Evolutionary conservation across 1,140 invertebrate species (phyloP), one percentile per base, ranked within the genome.

Genomic region (Polypedilum pembai): DNA sequence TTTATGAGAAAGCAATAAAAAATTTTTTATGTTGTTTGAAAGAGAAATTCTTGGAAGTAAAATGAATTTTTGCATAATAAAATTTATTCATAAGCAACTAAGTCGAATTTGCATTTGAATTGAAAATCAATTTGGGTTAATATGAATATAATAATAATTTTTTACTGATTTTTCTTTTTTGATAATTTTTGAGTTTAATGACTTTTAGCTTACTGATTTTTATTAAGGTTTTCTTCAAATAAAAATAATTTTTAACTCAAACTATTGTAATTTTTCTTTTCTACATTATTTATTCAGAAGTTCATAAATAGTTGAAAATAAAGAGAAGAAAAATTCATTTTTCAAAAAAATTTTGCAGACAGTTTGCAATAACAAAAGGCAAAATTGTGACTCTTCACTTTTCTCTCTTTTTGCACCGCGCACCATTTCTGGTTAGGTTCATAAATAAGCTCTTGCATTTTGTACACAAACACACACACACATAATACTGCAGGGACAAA

Each of bases 11-110:
- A n/a, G 45, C 45, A 56, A 56, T 56, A 56, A 56, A 56, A 15
- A 56, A n/a, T n/a, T n/a, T 56, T 56, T 56, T 33, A 33, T 33
- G 24, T 33, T 33, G 24, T 33, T 33, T 33, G 24, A 56, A 56
- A n/a, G 45, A 56, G 45, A 56, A 56, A 56, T 56, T 56, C 45
- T 56, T 56, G 45, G 45, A 56, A 56, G 4, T 56, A 56, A 56
- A 56, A 56, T n/a, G 45, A 4, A 15, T 56, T 56, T n/a, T 56
- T 56, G 45, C 45, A 56, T 12, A 56, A 56, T n/a, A 56, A 56
- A 4, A 15, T 45, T 45, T 56, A n/a, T 12, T 56, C 24, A 33
- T 33, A 33, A 33, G 24, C 24, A 33, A 33, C 24, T 33, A 33
- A 33, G 24, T 33, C 24, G 1, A 33, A 33, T 33, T 33, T 33